These are phyloP conservation scores for Montipora foliosa DNA, from an alignment of 64 coral and sea anemone genomes.

Conservation along the genomic window DNA sequence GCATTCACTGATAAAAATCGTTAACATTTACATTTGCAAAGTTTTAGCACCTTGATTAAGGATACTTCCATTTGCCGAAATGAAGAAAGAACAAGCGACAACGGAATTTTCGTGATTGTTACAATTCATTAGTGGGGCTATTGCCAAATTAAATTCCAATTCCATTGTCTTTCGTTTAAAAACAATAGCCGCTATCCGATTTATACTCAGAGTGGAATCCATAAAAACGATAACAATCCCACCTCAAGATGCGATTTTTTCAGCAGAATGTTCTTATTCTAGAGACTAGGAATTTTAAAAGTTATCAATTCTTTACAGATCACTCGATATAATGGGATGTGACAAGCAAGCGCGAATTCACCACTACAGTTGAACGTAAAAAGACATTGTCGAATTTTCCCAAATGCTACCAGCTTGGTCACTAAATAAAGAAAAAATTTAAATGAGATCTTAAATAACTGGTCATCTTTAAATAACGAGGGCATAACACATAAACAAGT, in stretches of 20 bases:
- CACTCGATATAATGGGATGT: constrained; percentile 28
- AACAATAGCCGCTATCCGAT: constrained; percentile 9
- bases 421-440: neutral
- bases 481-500: constrained; percentile 7
- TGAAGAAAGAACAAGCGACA: neutral
- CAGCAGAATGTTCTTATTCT: neutral
- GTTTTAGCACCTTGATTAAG: too few species aligned
- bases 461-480: neutral
- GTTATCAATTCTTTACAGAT: neutral
- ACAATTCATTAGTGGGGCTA: neutral
- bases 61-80: neutral
- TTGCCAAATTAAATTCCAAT: neutral
- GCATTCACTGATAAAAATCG: too few species aligned
- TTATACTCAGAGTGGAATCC: neutral
- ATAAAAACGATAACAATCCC: constrained; percentile 1
- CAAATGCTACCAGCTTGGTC: neutral
- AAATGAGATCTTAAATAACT: neutral
- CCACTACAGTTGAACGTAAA: neutral
- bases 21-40: too few species aligned
- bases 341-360: neutral
- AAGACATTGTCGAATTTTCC: neutral
- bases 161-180: constrained; percentile 3
- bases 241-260: neutral
- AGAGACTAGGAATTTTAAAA: neutral
- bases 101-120: neutral